Evolutionary conservation across 2,113 vertebrate species (phyloP), one percentile per base, ranked within the genome.

Genomic region (Alligator sinensis): DNA sequence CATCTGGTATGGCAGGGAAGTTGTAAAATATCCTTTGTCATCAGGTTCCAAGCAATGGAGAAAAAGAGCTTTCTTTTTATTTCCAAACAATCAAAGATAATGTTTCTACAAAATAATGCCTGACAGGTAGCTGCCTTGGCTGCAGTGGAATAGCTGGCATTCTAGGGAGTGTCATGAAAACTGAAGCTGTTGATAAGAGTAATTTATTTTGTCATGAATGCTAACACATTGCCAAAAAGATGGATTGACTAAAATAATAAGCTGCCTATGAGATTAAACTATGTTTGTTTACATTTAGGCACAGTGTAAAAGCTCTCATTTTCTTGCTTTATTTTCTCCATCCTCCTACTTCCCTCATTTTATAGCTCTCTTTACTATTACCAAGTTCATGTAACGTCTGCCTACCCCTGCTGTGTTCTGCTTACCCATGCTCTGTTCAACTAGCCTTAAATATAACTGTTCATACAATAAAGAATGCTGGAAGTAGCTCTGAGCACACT

Each of bases 301-400:
- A 47, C 68, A 14, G 68, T 24, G 68, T 72, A 38, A 72, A n/a
- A 38, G 17, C n/a, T 70, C n/a, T 13, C 47, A 47, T 72, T 72
- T 72, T 21, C 22, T 9, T 47, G 47, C 47, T 47, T 47, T 47
- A 47, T 47, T 47, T 47, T 47, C 47, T 47, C 47, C 47, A 47
- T 47, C 47, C 47, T 47, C 47, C 1, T 27, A 8, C 3, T 77
- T 2, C 24, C 90, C 54, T 86, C 63, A 63, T 11, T 77, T 91
- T 76, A n/a, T 34, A 88, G 4, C 18, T 87, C 58, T 12, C 3
- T 64, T 70, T 64, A 59, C 1, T 80, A 13, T 34, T 27, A 34
- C 61, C 0, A 0, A 75, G 34, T 78, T 15, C 5, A 54, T 2
- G 68, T 22, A 47, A 1, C 78, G 30, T 22, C 5, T 74, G 4